A percentile compares a stretch with the other conserved stretches of the same genome.
Evolutionary conservation across 1,140 invertebrate genomes (phyloP).

Genomic region (Nephotettix cincticeps): DNA sequence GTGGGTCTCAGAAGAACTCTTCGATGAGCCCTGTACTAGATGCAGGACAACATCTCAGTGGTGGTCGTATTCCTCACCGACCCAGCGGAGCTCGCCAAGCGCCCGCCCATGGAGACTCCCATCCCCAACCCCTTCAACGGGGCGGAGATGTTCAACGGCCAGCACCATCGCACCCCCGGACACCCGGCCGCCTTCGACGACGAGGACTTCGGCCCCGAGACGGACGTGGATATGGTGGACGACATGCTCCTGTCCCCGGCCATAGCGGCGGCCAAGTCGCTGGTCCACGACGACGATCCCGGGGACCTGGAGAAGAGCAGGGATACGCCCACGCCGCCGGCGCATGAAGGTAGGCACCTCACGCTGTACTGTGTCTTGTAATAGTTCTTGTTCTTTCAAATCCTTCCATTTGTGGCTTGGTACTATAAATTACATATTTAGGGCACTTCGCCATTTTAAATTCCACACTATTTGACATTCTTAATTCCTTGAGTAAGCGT

Average conservation of each 20-base stretch:
- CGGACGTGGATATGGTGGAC: slow-evolving; percentile 59
- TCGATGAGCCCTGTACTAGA: slow-evolving; percentile 71
- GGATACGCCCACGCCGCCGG: slow-evolving; percentile 55
- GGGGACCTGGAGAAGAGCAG: slow-evolving; percentile 38
- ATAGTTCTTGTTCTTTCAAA: too few relatives aligned
- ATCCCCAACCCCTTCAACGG: slow-evolving; percentile 44
- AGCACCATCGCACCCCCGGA: background rate
- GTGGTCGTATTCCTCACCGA: slow-evolving; percentile 83
- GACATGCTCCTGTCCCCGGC: slow-evolving; percentile 45
- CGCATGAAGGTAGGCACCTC: slow-evolving; percentile 54
- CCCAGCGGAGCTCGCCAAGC: slow-evolving; percentile 62
- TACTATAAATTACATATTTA: too few relatives aligned
- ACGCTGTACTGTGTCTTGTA: too few relatives aligned
- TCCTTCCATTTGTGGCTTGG: too few relatives aligned
- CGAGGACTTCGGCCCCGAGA: slow-evolving; percentile 60
- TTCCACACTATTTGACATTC: too few relatives aligned
- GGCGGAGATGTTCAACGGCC: slow-evolving; percentile 14
- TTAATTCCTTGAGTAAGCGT: too few relatives aligned
- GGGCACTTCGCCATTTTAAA: too few relatives aligned
- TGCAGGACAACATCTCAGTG: slow-evolving; percentile 84
- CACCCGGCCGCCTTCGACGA: slow-evolving; percentile 55
- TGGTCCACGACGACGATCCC: slow-evolving; percentile 34
- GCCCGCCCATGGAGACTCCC: slow-evolving; percentile 58
- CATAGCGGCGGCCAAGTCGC: slow-evolving; percentile 21
- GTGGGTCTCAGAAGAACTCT: too few relatives aligned